Evolutionary conservation across 2,113 vertebrate species (phyloP), one percentile per base, ranked within the genome.

Genomic region (Pandion haliaetus): DNA sequence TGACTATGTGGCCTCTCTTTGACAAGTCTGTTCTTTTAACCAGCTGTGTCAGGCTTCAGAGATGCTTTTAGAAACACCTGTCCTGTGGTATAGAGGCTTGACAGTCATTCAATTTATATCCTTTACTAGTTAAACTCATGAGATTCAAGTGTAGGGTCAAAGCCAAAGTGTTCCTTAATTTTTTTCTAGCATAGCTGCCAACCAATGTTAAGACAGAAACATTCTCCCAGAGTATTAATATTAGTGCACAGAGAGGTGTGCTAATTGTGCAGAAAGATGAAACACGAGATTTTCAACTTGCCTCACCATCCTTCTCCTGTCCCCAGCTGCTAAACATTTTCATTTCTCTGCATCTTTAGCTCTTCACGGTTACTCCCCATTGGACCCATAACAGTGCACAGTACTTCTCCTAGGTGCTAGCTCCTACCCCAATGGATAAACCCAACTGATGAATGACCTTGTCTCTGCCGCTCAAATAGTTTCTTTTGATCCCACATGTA

Each of bases 21-120:
- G 71, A 83, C 67, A 89, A 83, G 67, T 69, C 55, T 82, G 0
- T 91, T 95, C 57, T 72, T 90, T 45, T 90, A 92, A 82, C 72
- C 47, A 91, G 85, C 55, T 93, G 8, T 85, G 80, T 93, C 82
- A 94, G 77, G 38, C 82, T 67, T 95, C 73, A 95, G 62, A 88
- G 54, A 32, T 77, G 61, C 91, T 95, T 96, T 97, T 91, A 97
- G 81, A 84, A 86, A 86, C 69, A 94, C 49, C 88, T 93, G 62
- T 91, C 69, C 50, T 85, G 40, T 81, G 38, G 4, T 63, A n/a
- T 4, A 93, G 66, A 88, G 70, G 31, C 52, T 95, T 96, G 80
- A 89, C 82, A 77, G 58, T 62, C 49, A 62, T 80, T 97, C 58
- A 81, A 1, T 88, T 95, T 86, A 42, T 91, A 63, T 34, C 40